Evolutionary conservation across 2,113 vertebrate species (phyloP).

Genomic region (Pyrgilauda ruficollis): DNA sequence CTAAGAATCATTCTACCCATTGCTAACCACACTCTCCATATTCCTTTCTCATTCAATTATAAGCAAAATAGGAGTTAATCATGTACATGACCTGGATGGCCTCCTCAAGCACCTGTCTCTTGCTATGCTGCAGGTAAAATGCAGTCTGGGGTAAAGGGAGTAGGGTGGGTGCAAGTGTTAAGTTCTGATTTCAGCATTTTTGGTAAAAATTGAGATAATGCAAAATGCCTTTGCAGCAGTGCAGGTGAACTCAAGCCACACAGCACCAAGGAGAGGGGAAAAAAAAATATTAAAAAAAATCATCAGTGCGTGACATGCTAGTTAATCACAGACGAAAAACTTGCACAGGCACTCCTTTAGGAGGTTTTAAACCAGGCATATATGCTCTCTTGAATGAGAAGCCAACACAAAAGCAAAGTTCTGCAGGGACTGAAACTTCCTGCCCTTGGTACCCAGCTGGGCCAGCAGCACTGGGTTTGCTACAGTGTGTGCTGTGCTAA

Average conservation of each 20-base stretch:
- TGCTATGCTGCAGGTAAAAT: background rate
- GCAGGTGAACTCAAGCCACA: slow-evolving; percentile 7
- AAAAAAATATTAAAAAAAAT: background rate
- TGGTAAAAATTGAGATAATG: background rate
- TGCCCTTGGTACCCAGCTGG: background rate
- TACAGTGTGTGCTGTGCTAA: background rate
- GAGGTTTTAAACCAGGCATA: slow-evolving; percentile 11
- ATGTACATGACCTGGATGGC: background rate
- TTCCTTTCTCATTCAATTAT: background rate
- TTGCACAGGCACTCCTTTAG: background rate
- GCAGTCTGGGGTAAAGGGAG: background rate
- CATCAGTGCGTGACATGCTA: background rate
- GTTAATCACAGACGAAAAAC: background rate
- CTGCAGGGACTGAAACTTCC: background rate
- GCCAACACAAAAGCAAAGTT: background rate
- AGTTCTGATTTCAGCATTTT: slow-evolving; percentile 12
- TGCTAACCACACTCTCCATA: background rate
- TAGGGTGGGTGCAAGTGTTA: background rate
- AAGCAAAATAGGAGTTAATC: background rate
- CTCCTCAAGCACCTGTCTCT: background rate
- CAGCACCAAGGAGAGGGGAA: background rate
- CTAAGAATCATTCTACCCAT: background rate
- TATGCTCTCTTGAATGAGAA: background rate
- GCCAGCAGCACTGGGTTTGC: background rate
- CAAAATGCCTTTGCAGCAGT: slow-evolving; percentile 36